These are phyloP conservation scores for Pararge aegeria DNA, from an alignment of 1,140 invertebrate species.

Conservation along the genomic window DNA sequence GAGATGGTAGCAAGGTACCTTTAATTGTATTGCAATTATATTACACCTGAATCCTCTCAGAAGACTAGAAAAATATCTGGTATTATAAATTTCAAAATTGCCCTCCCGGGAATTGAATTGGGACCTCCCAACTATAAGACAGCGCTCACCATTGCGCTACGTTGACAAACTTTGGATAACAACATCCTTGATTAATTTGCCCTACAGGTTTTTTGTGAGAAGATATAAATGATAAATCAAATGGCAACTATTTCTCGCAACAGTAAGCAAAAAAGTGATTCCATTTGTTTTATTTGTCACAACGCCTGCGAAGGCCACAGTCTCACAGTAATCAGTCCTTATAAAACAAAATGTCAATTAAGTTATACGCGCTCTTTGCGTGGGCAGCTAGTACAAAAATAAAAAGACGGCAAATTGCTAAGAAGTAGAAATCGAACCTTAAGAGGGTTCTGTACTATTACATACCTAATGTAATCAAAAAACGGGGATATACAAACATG, in stretches of 20 bases:
- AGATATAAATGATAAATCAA: background rate
- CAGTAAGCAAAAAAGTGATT: slow-evolving; percentile 1
- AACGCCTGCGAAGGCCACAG: slow-evolving; percentile 8
- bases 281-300: slow-evolving; percentile 9
- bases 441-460: too few species aligned
- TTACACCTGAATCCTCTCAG: too few species aligned
- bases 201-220: background rate
- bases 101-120: too few species aligned
- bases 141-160: too few species aligned
- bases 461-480: too few species aligned
- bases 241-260: background rate
- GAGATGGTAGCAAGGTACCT: too few species aligned
- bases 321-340: slow-evolving; percentile 6
- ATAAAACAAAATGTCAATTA: slow-evolving; percentile 21
- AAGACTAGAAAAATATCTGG: too few species aligned
- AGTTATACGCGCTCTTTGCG: slow-evolving; percentile 1
- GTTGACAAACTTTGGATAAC: too few species aligned
- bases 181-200: slow-evolving; percentile 5
- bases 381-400: background rate
- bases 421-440: background rate
- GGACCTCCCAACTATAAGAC: too few species aligned
- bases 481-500: too few species aligned
- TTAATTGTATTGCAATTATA: too few species aligned
- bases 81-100: too few species aligned
- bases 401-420: background rate